Percentiles rank a stretch among this genome's conserved stretches.
Evolutionary conservation across 2,888 invertebrate species (phyloP).

Genomic region (Lumbricus terrestris): DNA sequence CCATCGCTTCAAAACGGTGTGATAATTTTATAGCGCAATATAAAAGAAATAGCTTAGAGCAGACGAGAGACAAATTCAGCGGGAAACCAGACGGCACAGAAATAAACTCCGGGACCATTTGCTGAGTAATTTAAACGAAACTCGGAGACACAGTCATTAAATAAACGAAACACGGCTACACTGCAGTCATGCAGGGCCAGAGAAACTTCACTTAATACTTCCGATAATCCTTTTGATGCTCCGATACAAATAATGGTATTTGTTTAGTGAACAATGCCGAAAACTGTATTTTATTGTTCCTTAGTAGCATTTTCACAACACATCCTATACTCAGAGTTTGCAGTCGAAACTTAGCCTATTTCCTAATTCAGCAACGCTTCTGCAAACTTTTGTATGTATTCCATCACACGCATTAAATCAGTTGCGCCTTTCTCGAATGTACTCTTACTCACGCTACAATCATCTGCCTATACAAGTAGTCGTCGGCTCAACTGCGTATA

Average conservation of each 20-base stretch:
- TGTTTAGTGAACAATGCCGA: no score
- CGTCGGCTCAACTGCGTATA: background rate
- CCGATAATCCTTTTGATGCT: background rate
- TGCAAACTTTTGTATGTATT: no score
- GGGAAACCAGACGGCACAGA: background rate
- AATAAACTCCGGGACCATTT: background rate
- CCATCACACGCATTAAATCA: no score
- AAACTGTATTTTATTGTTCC: no score
- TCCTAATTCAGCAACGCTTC: background rate
- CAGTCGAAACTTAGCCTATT: no score
- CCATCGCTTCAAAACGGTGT: no score
- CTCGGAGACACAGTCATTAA: background rate
- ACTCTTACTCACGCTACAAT: background rate
- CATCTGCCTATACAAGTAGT: background rate
- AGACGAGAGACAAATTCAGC: background rate
- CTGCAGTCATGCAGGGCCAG: no score
- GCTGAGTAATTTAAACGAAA: background rate
- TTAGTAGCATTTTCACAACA: no score
- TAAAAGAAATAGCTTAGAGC: background rate
- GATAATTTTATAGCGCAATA: no score
- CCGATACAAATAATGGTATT: no score
- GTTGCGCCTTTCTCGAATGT: background rate
- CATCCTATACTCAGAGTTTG: no score
- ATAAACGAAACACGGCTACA: background rate
- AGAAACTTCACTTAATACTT: background rate